phyloP scores from a whole-genome alignment of 2,888 invertebrate genomes.

The Watsonalla cultraria region DNA sequence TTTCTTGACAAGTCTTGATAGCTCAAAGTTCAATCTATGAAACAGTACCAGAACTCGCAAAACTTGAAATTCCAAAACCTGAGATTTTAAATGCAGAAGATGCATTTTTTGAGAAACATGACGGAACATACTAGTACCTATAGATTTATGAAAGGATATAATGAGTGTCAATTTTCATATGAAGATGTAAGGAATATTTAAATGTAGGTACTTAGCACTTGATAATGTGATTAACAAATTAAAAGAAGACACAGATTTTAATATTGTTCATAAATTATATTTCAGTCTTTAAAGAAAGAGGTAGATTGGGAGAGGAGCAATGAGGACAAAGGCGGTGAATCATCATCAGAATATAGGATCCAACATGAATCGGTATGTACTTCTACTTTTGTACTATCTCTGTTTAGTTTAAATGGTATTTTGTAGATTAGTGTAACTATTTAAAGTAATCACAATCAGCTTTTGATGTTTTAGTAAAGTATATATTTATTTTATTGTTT shows the following conservation, averaged over 20 bases:
- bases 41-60: too few species aligned
- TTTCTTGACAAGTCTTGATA: too few species aligned
- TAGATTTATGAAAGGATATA: too few species aligned
- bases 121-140: too few species aligned
- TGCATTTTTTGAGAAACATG: too few species aligned
- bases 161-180: too few species aligned
- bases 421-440: conserved; percentile 18
- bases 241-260: neutral
- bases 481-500: neutral
- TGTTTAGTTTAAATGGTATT: conserved; percentile 20
- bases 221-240: too few species aligned
- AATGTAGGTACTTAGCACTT: too few species aligned
- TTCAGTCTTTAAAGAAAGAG: conserved; percentile 93
- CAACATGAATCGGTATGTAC: conserved; percentile 90
- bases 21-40: too few species aligned
- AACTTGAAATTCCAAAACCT: too few species aligned
- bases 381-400: conserved; percentile 8
- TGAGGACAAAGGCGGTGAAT: conserved; percentile 89
- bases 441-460: conserved; percentile 24
- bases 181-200: too few species aligned
- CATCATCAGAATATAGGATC: conserved; percentile 88
- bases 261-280: conserved; percentile 25
- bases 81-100: too few species aligned
- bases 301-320: conserved; percentile 89
- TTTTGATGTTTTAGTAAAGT: conserved; percentile 5